Evolutionary conservation across 2,888 invertebrate species (phyloP).

Genomic region (Napeogenes inachia): DNA sequence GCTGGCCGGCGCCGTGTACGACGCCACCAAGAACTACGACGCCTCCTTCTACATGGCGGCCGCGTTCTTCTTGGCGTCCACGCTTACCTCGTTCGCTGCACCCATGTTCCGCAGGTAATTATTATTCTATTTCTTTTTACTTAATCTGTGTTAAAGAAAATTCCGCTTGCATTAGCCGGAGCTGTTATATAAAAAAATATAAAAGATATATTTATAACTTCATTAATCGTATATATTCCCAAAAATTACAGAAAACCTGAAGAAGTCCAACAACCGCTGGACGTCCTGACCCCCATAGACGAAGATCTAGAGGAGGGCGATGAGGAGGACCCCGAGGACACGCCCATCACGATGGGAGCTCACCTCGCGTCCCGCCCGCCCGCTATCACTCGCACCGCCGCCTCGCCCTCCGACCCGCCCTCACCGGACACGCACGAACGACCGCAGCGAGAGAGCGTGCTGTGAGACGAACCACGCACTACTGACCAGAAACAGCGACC

Average conservation of each 20-base stretch:
- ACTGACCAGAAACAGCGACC: not conserved
- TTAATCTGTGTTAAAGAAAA: no score
- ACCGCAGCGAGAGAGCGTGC: slow-evolving; percentile 85
- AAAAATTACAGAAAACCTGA: slow-evolving; percentile 64
- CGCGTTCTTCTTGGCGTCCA: slow-evolving; percentile 89
- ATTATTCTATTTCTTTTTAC: not conserved
- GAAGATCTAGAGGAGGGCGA: slow-evolving; percentile 84
- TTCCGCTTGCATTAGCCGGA: no score
- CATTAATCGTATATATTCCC: not conserved
- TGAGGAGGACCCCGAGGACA: slow-evolving; percentile 84
- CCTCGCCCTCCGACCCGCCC: slow-evolving; percentile 79
- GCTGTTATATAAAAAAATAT: not conserved
- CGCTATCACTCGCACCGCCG: slow-evolving; percentile 86
- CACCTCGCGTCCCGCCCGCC: slow-evolving; percentile 71
- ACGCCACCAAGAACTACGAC: slow-evolving; percentile 89
- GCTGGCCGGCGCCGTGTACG: slow-evolving; percentile 92
- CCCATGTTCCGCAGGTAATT: slow-evolving; percentile 79
- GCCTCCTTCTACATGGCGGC: slow-evolving; percentile 96
- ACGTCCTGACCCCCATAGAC: slow-evolving; percentile 89
- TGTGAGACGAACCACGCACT: slow-evolving; percentile 49
- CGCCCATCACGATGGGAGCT: slow-evolving; percentile 82
- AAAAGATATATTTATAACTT: not conserved
- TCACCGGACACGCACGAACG: slow-evolving; percentile 42
- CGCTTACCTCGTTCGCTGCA: slow-evolving; percentile 89
- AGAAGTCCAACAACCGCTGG: slow-evolving; percentile 80